phyloP scores from a whole-genome alignment of 1,140 invertebrate genomes.

The Meloidogyne floridensis region DNA sequence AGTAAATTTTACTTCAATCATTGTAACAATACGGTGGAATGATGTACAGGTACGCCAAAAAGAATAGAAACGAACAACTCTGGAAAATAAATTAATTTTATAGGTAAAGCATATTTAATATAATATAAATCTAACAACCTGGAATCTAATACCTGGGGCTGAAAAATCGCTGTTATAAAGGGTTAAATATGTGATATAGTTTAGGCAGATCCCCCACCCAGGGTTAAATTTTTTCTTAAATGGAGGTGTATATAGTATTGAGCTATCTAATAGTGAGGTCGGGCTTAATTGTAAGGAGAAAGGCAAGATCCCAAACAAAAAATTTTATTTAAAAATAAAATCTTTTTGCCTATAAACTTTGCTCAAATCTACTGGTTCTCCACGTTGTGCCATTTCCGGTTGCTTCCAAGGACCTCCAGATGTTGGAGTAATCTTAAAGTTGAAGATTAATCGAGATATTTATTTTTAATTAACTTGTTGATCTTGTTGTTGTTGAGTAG shows the following conservation, averaged over 20 bases:
- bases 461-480: neutral
- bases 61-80: constrained; percentile 64
- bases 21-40: constrained; percentile 65
- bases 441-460: neutral
- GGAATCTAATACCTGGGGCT: too few relatives aligned
- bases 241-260: too few relatives aligned
- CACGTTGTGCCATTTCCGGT: constrained; percentile 38
- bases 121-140: too few relatives aligned
- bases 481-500: constrained; percentile 15
- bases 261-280: too few relatives aligned
- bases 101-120: too few relatives aligned
- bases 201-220: too few relatives aligned
- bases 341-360: constrained; percentile 49
- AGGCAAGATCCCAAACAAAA: too few relatives aligned
- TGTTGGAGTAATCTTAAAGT: neutral
- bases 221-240: too few relatives aligned
- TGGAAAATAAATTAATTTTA: constrained; percentile 28
- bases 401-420: constrained; percentile 3
- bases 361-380: constrained; percentile 54
- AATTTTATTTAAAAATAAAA: neutral
- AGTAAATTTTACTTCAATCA: constrained; percentile 58
- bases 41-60: constrained; percentile 66
- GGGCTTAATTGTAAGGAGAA: too few relatives aligned
- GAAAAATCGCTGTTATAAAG: neutral
- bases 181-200: neutral